These are phyloP conservation scores for Holothuria leucospilota DNA, from an alignment of 53 echinoderm and acorn worm species.

Conservation along the genomic window DNA sequence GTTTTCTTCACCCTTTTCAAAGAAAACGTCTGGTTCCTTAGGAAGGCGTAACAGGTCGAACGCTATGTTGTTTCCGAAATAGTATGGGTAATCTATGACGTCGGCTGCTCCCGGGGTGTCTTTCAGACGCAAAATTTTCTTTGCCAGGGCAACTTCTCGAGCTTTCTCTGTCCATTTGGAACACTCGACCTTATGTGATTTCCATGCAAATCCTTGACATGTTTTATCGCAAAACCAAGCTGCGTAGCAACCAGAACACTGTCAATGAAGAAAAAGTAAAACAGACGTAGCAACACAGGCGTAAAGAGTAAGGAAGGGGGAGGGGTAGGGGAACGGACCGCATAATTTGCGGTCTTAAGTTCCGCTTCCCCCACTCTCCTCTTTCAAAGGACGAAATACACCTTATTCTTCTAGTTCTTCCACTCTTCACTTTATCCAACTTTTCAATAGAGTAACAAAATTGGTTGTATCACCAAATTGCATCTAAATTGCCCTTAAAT, in stretches of 20 bases:
- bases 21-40: background rate
- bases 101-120: no score
- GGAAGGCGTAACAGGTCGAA: background rate
- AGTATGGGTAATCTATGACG: background rate
- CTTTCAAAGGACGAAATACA: no score
- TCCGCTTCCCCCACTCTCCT: no score
- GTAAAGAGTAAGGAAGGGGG: no score
- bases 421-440: no score
- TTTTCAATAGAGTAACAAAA: no score
- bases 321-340: no score
- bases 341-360: no score
- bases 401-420: no score
- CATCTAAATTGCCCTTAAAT: no score
- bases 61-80: slow-evolving; percentile 21
- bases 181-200: background rate
- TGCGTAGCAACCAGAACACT: background rate
- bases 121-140: no score
- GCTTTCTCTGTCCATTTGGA: background rate
- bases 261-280: background rate
- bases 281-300: background rate
- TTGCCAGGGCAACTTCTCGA: background rate
- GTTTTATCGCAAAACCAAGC: background rate
- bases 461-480: no score
- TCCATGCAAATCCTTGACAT: slow-evolving; percentile 1
- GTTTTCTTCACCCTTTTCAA: background rate